Base-by-base conservation (phyloP, 2,888 invertebrate genomes). In the Beris chalybata region DNA sequence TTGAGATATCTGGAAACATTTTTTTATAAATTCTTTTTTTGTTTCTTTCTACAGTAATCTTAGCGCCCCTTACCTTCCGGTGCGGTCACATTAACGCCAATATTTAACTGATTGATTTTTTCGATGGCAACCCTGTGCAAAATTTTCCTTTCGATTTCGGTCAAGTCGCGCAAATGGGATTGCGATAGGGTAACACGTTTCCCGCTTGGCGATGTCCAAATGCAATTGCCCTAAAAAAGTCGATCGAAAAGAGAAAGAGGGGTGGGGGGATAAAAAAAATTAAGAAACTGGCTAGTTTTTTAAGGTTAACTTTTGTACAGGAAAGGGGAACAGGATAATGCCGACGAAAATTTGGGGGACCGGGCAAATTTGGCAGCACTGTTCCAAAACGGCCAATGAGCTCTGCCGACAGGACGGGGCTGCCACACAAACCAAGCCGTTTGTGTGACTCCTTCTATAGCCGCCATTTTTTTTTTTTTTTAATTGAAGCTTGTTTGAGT, bases 121-220 rank as follows among this genome's bases (percentile, higher is more conserved):
- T 92, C 91, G 43, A 94, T 83, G 1, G 95, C 93, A 56, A 96
- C 90, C 76, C 92, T 89, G 82, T 92, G 92, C 69, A 96, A 84
- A 63, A 92, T 88, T 71, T 89, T 84, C 56, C 88, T 81, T 80
- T 92, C 92, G 48, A 89, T 81, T 69, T 91, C 90, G 12, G 87
- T 86, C 67, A 93, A 82, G 68, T 85, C 85, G 67, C 89, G 83
- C 65, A 92, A 79, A 65, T 83, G 83, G 12, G 87, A 85, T 70
- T 89, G 87, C 64, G 83, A 82, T 70, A 92, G 81, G 47, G 84
- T 82, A 59, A 90, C 85, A 64, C 86, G 84, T 65, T 85, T 84
- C 63, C 86, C 85, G 54, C 82, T 81, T 71, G 86, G 85, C 74
- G 89, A 89, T 76, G 85, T 87, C 93, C 93, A 93, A 75, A 87